Percentiles rank a stretch among this genome's conserved stretches.
Conservation (phyloP, 2,113 vertebrate genomes). For the Nesoenas mayeri region DNA sequence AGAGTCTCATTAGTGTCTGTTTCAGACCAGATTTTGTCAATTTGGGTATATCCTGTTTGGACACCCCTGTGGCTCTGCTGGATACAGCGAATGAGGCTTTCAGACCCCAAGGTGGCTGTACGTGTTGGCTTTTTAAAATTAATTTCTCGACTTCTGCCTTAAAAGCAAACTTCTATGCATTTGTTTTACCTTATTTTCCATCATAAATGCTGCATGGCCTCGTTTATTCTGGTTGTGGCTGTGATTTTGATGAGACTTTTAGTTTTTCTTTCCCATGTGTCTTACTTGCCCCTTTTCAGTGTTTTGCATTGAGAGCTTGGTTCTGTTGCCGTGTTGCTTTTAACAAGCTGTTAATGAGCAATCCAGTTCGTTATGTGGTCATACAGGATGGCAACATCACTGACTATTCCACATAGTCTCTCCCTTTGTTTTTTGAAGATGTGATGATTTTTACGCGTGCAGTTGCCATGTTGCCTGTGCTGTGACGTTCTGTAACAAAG, state of each 20-base stretch:
- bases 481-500: neutral
- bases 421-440: neutral
- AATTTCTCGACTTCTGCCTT: slow-evolving; percentile 3
- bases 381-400: slow-evolving; percentile 9
- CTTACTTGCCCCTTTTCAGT: neutral
- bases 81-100: slow-evolving; percentile 52
- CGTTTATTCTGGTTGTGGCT: slow-evolving; percentile 20
- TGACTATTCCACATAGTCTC: neutral
- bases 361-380: neutral
- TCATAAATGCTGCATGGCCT: slow-evolving; percentile 54
- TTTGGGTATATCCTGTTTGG: neutral
- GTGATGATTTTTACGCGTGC: neutral
- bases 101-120: slow-evolving; percentile 8
- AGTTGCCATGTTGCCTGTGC: neutral
- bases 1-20: neutral
- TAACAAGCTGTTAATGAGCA: slow-evolving; percentile 9
- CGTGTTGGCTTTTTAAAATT: neutral
- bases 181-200: slow-evolving; percentile 21
- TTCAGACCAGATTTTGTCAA: neutral
- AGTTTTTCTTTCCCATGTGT: neutral
- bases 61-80: neutral
- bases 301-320: neutral
- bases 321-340: slow-evolving; percentile 13
- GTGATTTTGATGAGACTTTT: slow-evolving; percentile 9
- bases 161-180: neutral